Percentiles rank a stretch among this genome's conserved stretches.
Evolutionary conservation across 2,888 invertebrate species (phyloP).

Genomic region (Lasioglossum figueresi): DNA sequence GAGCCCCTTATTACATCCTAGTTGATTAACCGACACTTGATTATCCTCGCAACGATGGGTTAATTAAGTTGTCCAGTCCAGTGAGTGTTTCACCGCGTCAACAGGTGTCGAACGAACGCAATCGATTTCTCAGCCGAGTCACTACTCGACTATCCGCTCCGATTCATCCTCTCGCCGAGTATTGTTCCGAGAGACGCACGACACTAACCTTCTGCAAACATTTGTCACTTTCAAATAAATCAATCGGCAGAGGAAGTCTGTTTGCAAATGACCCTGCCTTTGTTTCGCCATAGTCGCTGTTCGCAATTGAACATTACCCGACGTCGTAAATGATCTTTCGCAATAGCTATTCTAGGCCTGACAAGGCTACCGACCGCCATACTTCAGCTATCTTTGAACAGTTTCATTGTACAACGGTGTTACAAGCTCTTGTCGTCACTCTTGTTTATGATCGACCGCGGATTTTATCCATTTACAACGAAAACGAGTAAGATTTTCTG

Average conservation of each 20-base stretch:
- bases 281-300: too few relatives aligned
- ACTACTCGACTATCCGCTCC: background rate
- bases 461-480: background rate
- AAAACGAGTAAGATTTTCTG: too few relatives aligned
- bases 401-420: background rate
- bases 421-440: background rate
- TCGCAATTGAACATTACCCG: background rate
- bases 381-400: background rate
- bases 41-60: conserved; percentile 53
- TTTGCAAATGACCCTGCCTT: background rate
- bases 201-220: conserved; percentile 22
- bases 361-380: background rate
- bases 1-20: conserved; percentile 50
- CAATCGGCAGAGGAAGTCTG: background rate
- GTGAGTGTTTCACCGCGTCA: conserved; percentile 34
- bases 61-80: conserved; percentile 52
- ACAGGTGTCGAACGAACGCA: conserved; percentile 52
- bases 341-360: background rate
- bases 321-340: background rate
- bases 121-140: conserved; percentile 47
- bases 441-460: background rate
- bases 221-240: conserved; percentile 31
- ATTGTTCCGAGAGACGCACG: background rate
- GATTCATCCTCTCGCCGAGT: background rate
- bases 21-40: conserved; percentile 53